phyloP scores from a whole-genome alignment of 2,113 vertebrate species.

The Lampris megalopsis region DNA sequence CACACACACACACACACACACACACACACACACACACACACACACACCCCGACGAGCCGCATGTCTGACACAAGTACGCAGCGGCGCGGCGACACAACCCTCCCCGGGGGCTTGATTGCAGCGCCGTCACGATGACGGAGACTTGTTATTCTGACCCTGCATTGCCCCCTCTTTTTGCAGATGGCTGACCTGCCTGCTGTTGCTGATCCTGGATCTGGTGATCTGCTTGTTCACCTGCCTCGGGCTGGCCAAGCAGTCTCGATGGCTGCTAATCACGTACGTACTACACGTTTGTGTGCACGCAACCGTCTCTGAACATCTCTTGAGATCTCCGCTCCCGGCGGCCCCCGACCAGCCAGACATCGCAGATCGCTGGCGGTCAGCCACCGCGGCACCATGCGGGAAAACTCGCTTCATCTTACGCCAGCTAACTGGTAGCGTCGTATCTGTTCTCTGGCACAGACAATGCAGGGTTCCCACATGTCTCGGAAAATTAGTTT shows the following conservation, averaged over 20 bases:
- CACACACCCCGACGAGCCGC: not conserved
- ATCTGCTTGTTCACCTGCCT: conserved; percentile 91
- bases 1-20: conserved; percentile 40
- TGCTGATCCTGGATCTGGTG: conserved; percentile 92
- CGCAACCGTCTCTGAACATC: not conserved
- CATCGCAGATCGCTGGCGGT: not conserved
- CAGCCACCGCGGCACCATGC: conserved; percentile 45
- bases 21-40: conserved; percentile 22
- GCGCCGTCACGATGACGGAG: too few species aligned
- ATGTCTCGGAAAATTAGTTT: too few species aligned
- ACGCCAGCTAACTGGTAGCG: not conserved
- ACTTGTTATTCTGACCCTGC: conserved; percentile 16
- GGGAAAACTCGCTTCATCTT: conserved; percentile 47
- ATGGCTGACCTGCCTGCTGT: conserved; percentile 93
- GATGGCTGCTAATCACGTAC: conserved; percentile 89
- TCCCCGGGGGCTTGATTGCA: too few species aligned
- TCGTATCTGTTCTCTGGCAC: conserved; percentile 18
- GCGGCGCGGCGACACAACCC: too few species aligned
- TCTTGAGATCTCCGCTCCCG: conserved; percentile 15
- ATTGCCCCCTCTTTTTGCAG: conserved; percentile 76
- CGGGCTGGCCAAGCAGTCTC: conserved; percentile 90
- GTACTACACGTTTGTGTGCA: conserved; percentile 66
- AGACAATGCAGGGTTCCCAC: too few species aligned
- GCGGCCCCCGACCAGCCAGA: not conserved
- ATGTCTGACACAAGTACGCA: too few species aligned